Percentiles rank a stretch among this genome's conserved stretches.
phyloP scores from a whole-genome alignment of 2,888 invertebrate genomes.

The Standfussiana lucernea region DNA sequence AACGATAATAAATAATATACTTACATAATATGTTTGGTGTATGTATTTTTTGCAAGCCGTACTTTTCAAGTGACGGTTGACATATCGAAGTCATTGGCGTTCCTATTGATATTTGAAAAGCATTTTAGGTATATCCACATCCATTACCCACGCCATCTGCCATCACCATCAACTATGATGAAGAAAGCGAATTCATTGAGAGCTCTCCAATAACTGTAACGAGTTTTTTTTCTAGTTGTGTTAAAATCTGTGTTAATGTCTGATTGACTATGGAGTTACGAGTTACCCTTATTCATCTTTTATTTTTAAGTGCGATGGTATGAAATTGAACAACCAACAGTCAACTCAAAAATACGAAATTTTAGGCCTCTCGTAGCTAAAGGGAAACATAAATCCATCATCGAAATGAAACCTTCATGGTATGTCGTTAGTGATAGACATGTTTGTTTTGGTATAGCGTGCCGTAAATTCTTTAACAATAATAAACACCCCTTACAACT shows the following conservation, averaged over 20 bases:
- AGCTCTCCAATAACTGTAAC: neutral
- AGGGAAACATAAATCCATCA: conserved; percentile 38
- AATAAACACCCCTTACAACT: conserved; percentile 43
- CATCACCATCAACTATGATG: too few relatives aligned
- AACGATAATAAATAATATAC: too few relatives aligned
- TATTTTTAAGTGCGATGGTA: neutral
- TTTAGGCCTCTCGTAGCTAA: neutral
- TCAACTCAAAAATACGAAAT: neutral
- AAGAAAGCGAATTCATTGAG: too few relatives aligned
- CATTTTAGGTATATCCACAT: too few relatives aligned
- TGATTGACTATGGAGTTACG: neutral
- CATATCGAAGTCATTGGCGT: too few relatives aligned
- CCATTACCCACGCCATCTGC: too few relatives aligned
- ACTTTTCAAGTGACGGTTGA: too few relatives aligned
- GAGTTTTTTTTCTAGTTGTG: neutral
- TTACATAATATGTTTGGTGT: too few relatives aligned
- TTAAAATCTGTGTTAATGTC: neutral
- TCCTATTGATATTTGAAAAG: too few relatives aligned
- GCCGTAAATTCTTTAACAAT: conserved; percentile 57
- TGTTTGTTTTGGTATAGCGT: conserved; percentile 56
- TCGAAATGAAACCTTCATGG: conserved; percentile 38
- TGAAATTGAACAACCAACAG: neutral
- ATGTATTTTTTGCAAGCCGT: too few relatives aligned
- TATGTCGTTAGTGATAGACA: conserved; percentile 34
- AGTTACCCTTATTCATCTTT: neutral